Base-by-base conservation (phyloP, 2,888 invertebrate genomes). In the Notocelia uddmanniana region DNA sequence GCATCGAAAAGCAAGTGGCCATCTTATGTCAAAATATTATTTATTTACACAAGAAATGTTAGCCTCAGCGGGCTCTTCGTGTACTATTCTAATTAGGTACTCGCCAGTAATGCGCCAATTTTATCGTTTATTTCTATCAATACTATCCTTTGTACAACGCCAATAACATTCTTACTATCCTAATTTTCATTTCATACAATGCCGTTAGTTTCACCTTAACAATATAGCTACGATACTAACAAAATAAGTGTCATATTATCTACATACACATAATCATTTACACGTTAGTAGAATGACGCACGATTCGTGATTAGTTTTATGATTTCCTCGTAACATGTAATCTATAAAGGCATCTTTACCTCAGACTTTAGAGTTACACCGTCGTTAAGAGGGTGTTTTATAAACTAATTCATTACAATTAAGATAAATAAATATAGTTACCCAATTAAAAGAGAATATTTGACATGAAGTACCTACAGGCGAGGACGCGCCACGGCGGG, bases 71-170 rank as follows among this genome's bases (percentile, higher is more conserved):
- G 93, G 91, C 92, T 88, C 83, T 83, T 84, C 86, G 89, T 88
- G 89, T 86, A 87, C 91, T 93, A 93, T 83, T 85, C 93, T 93
- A 93, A 92, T 93, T 91, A 93, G 93, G 93, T 93, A 93, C 93
- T 93, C 93, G 92, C 93, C 92, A 93, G 93, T 93, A 93, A 93
- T 93, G 93, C 93, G 93, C 93, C 93, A 92, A 93, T 92, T 92
- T 90, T 83, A 87, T 90, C 87, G 87, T 89, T 88, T 91, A 91
- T 85, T 88, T 84, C 89, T 91, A 90, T 90, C 89, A 91, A 90
- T 89, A 91, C 90, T 91, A 89, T 90, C 89, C 87, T 92, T 93
- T 93, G 92, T 93, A 93, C 93, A 93, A 91, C 88, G 89, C 92
- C 92, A 91, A 92, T 91, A 92, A 89, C 89, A 88, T 88, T 80